phyloP scores from a whole-genome alignment of 2,113 vertebrate genomes.

The Lethenteron reissneri region DNA sequence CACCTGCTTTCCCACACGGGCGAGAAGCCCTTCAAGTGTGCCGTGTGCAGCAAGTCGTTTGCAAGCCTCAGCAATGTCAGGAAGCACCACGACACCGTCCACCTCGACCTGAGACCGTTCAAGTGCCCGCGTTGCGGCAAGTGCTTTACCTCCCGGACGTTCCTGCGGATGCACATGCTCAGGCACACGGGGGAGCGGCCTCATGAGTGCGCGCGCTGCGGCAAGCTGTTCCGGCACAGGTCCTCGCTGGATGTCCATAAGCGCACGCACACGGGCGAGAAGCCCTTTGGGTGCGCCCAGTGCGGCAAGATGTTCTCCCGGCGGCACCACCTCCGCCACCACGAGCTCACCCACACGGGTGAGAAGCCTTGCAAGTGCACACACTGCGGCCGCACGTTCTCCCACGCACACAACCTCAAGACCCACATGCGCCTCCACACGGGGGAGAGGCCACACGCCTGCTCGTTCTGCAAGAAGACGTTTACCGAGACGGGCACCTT shows the following conservation, averaged over 20 bases:
- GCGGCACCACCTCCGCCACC: not conserved
- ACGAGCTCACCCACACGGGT: not conserved
- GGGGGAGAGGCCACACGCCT: conserved; percentile 1
- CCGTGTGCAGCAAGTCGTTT: not conserved
- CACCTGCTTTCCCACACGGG: not conserved
- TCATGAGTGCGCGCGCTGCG: not conserved
- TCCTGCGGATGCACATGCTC: not conserved
- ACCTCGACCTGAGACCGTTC: not conserved
- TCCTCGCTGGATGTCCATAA: not conserved
- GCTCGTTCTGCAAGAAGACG: not conserved
- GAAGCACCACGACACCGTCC: not conserved
- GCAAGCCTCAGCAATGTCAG: not conserved
- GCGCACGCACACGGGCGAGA: conserved; percentile 4
- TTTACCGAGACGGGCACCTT: not conserved
- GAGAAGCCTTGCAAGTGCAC: not conserved
- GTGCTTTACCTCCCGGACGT: not conserved
- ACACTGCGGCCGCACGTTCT: not conserved
- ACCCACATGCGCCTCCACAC: not conserved
- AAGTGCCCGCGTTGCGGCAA: not conserved
- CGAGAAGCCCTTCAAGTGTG: not conserved
- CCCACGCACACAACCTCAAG: not conserved
- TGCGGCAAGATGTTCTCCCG: not conserved
- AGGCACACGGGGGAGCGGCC: not conserved
- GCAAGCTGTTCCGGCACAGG: not conserved
- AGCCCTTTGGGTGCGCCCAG: not conserved